Percentiles rank a stretch among this genome's conserved stretches.
These are phyloP conservation scores for Achatina immaculata DNA, from an alignment of 1,140 invertebrate genomes.

Conservation along the genomic window DNA sequence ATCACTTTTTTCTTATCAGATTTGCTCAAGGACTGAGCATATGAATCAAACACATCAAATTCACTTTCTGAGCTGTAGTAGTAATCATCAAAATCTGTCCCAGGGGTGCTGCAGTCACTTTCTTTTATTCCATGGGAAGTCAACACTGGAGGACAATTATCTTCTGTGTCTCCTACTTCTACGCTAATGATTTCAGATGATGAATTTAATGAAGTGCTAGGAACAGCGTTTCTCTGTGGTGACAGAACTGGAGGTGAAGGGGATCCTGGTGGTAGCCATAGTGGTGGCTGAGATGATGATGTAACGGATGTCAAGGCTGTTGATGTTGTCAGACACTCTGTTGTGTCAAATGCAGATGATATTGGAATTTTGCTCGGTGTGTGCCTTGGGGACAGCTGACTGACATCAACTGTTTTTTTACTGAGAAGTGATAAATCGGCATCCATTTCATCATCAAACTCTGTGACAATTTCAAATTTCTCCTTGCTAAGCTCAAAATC, in stretches of 20 bases:
- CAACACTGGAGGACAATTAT: not conserved
- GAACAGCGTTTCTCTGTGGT: not conserved
- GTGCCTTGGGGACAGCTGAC: too few relatives aligned
- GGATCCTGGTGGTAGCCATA: too few relatives aligned
- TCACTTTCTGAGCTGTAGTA: constrained; percentile 31
- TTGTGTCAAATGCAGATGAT: too few relatives aligned
- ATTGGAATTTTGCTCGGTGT: too few relatives aligned
- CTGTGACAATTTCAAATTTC: too few relatives aligned
- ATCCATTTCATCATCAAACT: too few relatives aligned
- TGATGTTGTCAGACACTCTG: too few relatives aligned
- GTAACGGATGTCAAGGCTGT: too few relatives aligned
- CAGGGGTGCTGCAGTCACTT: not conserved
- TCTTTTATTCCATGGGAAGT: not conserved
- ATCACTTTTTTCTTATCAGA: not conserved
- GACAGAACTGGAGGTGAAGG: not conserved
- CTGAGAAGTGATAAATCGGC: too few relatives aligned
- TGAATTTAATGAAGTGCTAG: not conserved
- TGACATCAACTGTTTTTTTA: too few relatives aligned
- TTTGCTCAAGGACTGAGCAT: not conserved
- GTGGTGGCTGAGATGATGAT: not conserved
- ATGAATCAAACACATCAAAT: constrained; percentile 1
- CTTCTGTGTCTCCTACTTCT: not conserved
- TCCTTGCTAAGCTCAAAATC: not conserved
- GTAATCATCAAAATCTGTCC: not conserved
- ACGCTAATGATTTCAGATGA: not conserved